Percentiles rank a stretch among this genome's conserved stretches.
These are phyloP conservation scores for Euglossa dilemma DNA, from an alignment of 1,140 invertebrate genomes.

Conservation along the genomic window DNA sequence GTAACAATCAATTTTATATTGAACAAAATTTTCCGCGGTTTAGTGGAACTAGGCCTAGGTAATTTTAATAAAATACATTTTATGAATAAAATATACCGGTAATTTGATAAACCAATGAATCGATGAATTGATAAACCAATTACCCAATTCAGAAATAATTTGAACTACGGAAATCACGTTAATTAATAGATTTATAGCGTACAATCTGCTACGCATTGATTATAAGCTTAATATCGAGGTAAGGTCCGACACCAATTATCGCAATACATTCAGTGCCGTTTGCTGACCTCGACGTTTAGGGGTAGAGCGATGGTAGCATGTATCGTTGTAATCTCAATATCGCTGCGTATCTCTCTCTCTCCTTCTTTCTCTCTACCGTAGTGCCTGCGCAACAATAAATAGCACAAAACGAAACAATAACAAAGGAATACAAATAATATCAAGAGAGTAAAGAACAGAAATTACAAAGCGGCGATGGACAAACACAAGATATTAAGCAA, in stretches of 20 bases:
- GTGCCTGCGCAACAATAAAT: slow-evolving; percentile 76
- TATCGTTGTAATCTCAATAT: slow-evolving; percentile 80
- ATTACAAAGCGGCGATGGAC: slow-evolving; percentile 33
- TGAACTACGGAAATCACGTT: slow-evolving; percentile 17
- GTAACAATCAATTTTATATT: slow-evolving; percentile 41
- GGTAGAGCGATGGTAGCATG: slow-evolving; percentile 81
- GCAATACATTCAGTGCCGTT: slow-evolving; percentile 62
- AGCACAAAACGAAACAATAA: slow-evolving; percentile 62
- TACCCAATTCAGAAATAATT: slow-evolving; percentile 20
- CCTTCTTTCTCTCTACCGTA: slow-evolving; percentile 80
- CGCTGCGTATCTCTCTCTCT: slow-evolving; percentile 80
- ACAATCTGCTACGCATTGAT: slow-evolving; percentile 49
- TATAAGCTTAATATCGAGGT: slow-evolving; percentile 54
- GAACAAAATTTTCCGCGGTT: slow-evolving; percentile 40
- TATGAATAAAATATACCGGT: too few species aligned
- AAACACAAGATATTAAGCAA: slow-evolving; percentile 33
- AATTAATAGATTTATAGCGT: slow-evolving; percentile 32
- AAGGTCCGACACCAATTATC: slow-evolving; percentile 61
- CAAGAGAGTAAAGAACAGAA: slow-evolving; percentile 37
- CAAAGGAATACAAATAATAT: slow-evolving; percentile 66
- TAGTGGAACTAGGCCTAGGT: slow-evolving; percentile 56
- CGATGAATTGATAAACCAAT: not conserved
- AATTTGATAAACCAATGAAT: too few species aligned
- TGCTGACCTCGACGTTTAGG: slow-evolving; percentile 81
- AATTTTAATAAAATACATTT: slow-evolving; percentile 37